Evolutionary conservation across 2,113 vertebrate genomes (phyloP).

Genomic region (Tor tambroides): DNA sequence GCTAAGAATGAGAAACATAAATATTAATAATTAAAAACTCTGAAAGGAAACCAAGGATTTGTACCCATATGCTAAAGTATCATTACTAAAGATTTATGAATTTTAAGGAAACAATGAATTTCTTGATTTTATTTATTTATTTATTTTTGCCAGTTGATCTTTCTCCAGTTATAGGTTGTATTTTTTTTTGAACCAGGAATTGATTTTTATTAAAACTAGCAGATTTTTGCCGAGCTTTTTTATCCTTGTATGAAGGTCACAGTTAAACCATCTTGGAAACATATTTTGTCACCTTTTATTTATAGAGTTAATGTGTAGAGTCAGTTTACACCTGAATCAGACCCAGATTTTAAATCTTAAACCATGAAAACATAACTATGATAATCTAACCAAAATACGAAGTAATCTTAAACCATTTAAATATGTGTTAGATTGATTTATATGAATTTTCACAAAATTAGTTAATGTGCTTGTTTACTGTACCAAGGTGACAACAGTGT

Average conservation of each 20-base stretch:
- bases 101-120: neutral
- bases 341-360: too few relatives aligned
- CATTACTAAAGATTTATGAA: neutral
- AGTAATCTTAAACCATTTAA: neutral
- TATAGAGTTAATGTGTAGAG: too few relatives aligned
- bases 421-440: neutral
- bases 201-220: neutral
- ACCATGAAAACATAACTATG: neutral
- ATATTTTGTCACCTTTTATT: neutral
- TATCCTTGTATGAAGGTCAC: neutral
- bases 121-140: neutral
- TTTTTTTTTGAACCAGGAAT: neutral
- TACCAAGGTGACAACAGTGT: too few relatives aligned
- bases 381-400: neutral
- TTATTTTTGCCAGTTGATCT: neutral
- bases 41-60: neutral
- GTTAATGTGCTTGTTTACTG: neutral
- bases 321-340: too few relatives aligned
- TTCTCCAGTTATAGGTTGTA: neutral
- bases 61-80: neutral
- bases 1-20: neutral
- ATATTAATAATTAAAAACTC: neutral
- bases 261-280: neutral
- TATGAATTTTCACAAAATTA: neutral
- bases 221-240: too few relatives aligned